Conservation (phyloP, 2,113 vertebrate genomes). For the Bostrychus sinensis region DNA sequence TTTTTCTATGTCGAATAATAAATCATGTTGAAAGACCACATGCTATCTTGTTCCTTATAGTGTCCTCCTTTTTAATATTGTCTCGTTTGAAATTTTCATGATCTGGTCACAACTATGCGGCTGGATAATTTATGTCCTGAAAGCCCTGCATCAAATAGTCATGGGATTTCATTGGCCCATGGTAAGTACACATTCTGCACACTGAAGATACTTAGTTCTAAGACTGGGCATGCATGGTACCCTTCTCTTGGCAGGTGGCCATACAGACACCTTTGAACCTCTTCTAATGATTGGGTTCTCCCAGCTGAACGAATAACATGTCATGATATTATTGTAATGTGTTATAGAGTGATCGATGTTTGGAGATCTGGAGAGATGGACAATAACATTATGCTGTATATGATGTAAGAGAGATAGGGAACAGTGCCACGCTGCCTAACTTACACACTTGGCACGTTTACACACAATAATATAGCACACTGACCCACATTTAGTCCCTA, state of each 20-base stretch:
- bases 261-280: not conserved
- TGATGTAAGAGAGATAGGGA: constrained; percentile 5
- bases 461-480: constrained; percentile 1
- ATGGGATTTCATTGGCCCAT: constrained; percentile 7
- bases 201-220: not conserved
- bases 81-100: constrained; percentile 7
- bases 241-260: constrained; percentile 11
- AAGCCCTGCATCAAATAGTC: constrained; percentile 13
- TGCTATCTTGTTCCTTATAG: constrained; percentile 3
- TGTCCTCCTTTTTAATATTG: constrained; percentile 10
- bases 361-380: not conserved
- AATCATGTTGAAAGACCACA: constrained; percentile 51
- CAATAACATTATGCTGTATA: not conserved
- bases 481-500: constrained; percentile 11
- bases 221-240: constrained; percentile 9
- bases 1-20: constrained; percentile 66
- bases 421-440: not conserved
- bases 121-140: constrained; percentile 12
- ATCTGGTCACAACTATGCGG: constrained; percentile 4
- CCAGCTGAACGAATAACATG: not conserved
- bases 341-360: not conserved
- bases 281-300: constrained; percentile 5
- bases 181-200: not conserved
- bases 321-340: constrained; percentile 4
- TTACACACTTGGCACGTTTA: constrained; percentile 8